Evolutionary conservation across 2,888 invertebrate genomes (phyloP).

Genomic region (Ecliptopera silaceata): DNA sequence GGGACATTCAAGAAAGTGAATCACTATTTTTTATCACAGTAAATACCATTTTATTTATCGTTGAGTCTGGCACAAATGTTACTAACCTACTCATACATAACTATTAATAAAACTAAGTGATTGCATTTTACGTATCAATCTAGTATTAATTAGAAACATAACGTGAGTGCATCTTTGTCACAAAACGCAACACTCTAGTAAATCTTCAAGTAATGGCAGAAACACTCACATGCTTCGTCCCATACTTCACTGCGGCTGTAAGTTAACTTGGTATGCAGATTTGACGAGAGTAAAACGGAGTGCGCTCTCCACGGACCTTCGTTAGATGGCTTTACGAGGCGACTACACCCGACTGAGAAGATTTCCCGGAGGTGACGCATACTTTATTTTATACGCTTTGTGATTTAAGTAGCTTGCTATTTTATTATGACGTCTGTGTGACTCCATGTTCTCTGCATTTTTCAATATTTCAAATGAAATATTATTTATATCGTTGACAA

Average conservation of each 20-base stretch:
- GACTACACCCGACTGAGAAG: conserved; percentile 63
- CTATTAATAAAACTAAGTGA: too few relatives aligned
- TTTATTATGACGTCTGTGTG: conserved; percentile 16
- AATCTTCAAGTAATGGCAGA: too few relatives aligned
- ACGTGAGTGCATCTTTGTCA: too few relatives aligned
- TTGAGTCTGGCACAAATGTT: too few relatives aligned
- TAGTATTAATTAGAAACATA: too few relatives aligned
- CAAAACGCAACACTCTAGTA: too few relatives aligned
- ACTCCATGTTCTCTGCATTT: background rate
- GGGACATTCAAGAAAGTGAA: conserved; percentile 1
- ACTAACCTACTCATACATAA: too few relatives aligned
- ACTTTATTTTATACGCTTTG: conserved; percentile 70
- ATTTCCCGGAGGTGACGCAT: conserved; percentile 77
- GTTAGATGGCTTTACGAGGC: conserved; percentile 68
- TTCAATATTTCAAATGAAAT: background rate
- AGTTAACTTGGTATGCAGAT: conserved; percentile 11
- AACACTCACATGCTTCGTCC: background rate
- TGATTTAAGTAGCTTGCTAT: conserved; percentile 61
- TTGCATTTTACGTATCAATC: too few relatives aligned
- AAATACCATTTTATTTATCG: background rate
- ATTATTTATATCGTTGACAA: too few relatives aligned
- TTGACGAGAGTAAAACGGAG: conserved; percentile 28
- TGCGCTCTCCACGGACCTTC: conserved; percentile 51
- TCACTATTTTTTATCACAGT: background rate
- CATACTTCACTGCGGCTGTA: background rate